These are phyloP conservation scores for Arctopsyche grandis DNA, from an alignment of 1,140 invertebrate genomes.

Conservation along the genomic window DNA sequence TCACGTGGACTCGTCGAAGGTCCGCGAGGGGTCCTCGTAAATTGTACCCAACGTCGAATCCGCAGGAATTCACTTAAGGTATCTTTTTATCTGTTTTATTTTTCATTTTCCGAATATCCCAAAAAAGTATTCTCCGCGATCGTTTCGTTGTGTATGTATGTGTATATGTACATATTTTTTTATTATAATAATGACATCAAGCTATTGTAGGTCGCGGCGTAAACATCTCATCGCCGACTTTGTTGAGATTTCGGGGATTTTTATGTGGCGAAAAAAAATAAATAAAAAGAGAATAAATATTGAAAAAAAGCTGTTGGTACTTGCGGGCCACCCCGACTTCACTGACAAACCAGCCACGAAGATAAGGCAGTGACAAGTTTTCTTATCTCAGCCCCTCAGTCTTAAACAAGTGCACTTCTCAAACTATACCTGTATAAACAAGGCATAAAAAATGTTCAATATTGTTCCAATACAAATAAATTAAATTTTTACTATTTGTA, in stretches of 20 bases:
- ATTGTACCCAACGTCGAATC: neutral
- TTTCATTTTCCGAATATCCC: neutral
- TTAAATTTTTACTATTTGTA: no score
- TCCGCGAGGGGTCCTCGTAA: constrained; percentile 26
- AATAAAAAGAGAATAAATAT: neutral
- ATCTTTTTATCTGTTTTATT: neutral
- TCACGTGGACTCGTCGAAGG: neutral
- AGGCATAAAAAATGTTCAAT: neutral
- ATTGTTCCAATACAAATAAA: neutral
- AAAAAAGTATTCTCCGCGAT: neutral
- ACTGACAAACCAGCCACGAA: constrained; percentile 38
- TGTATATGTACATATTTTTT: neutral
- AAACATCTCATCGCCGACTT: neutral
- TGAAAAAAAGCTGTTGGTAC: constrained; percentile 1
- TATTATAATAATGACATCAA: constrained; percentile 8
- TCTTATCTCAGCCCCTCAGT: constrained; percentile 39
- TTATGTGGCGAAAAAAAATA: constrained; percentile 8
- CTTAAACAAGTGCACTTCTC: constrained; percentile 6
- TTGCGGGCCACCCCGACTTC: constrained; percentile 34
- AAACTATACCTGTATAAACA: constrained; percentile 1
- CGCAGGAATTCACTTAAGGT: constrained; percentile 15
- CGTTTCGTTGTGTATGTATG: neutral
- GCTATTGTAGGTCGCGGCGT: neutral
- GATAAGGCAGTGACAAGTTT: constrained; percentile 41
- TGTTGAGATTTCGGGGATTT: constrained; percentile 4